phyloP scores from a whole-genome alignment of 2,113 vertebrate genomes.

The Formicarius rufipectus region DNA sequence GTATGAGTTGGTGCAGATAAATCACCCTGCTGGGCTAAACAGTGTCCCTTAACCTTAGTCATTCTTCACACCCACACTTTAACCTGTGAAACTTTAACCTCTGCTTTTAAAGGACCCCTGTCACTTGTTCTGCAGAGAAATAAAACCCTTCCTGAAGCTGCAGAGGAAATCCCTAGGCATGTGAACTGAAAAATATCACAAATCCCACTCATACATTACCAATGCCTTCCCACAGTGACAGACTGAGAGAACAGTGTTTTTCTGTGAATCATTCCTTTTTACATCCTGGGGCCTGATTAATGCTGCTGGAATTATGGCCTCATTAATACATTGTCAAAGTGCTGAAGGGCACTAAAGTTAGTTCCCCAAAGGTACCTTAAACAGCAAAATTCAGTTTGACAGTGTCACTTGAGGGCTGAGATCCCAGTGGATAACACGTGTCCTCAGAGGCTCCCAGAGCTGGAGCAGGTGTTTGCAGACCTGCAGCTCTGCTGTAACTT shows the following conservation, averaged over 20 bases:
- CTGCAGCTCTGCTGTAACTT: not conserved
- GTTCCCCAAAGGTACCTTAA: not conserved
- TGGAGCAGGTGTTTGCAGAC: not conserved
- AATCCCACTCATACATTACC: not conserved
- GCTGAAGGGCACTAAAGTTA: not conserved
- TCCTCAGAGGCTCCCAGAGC: not conserved
- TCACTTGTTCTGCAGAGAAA: not conserved
- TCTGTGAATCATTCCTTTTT: conserved; percentile 38
- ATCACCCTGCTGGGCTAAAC: not conserved
- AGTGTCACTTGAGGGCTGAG: not conserved
- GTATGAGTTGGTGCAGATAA: not conserved
- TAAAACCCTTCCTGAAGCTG: not conserved
- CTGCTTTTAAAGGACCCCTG: not conserved
- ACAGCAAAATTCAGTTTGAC: not conserved
- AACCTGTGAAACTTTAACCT: not conserved
- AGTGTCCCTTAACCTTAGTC: not conserved
- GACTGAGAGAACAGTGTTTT: conserved; percentile 3
- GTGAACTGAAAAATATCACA: not conserved
- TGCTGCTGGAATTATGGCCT: not conserved
- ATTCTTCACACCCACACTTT: not conserved
- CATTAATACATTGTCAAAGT: not conserved
- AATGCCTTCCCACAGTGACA: conserved; percentile 6
- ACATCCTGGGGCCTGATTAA: conserved; percentile 19
- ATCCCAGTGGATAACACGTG: not conserved
- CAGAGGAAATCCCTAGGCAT: conserved; percentile 21